Percentiles rank a stretch among this genome's conserved stretches.
Conservation (phyloP, 2,797 vertebrate genomes). For the Alcedo quadribrachys region DNA sequence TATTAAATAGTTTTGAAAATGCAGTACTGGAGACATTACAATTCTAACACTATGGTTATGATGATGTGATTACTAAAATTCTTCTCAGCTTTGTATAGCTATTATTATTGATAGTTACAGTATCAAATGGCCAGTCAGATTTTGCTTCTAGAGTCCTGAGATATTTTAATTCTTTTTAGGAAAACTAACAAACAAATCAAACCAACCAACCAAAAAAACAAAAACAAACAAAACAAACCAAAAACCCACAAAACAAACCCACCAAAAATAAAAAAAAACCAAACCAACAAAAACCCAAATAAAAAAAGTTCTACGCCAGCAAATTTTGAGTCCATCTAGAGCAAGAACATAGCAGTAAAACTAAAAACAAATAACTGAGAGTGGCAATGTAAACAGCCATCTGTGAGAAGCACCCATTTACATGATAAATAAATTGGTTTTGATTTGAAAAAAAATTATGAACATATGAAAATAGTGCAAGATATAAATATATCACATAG, state of each 20-base stretch:
- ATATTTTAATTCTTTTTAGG: background rate
- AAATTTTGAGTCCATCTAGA: background rate
- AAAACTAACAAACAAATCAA: background rate
- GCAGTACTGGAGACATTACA: background rate
- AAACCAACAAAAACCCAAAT: too few species aligned
- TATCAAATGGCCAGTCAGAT: background rate
- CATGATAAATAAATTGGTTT: background rate
- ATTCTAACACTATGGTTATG: background rate
- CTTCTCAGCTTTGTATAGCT: background rate
- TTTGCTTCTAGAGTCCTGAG: background rate
- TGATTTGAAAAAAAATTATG: background rate
- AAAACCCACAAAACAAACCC: too few species aligned
- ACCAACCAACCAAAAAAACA: too few species aligned
- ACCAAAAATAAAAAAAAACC: background rate
- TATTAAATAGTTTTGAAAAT: background rate
- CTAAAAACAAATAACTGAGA: background rate
- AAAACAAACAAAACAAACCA: background rate
- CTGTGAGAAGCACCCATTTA: background rate
- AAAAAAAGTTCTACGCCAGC: fast-evolving
- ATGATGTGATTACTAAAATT: background rate
- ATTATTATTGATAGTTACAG: background rate
- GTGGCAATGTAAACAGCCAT: background rate
- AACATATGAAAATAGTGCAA: background rate
- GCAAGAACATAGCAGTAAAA: background rate
- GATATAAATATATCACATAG: background rate